These are phyloP conservation scores for Oppia nitens DNA, from an alignment of 1,140 invertebrate species.

Conservation along the genomic window DNA sequence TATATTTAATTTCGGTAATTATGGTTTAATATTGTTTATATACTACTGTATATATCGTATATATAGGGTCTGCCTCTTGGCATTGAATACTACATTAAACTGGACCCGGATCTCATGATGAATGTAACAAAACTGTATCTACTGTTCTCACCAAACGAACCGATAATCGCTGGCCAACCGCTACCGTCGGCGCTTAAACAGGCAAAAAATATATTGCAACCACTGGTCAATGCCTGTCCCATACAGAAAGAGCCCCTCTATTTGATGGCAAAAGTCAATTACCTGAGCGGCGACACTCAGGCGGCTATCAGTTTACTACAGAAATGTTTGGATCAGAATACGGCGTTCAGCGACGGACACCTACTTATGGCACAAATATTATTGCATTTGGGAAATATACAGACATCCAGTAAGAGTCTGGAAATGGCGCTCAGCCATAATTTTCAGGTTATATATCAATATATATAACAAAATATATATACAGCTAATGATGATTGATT, in stretches of 20 bases:
- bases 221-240: slow-evolving; percentile 58
- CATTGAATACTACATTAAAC: slow-evolving; percentile 46
- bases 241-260: slow-evolving; percentile 54
- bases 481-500: too few relatives aligned
- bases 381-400: slow-evolving; percentile 46
- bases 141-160: slow-evolving; percentile 46
- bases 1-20: background rate
- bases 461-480: too few relatives aligned
- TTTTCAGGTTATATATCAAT: slow-evolving; percentile 60
- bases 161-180: slow-evolving; percentile 32
- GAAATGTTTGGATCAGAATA: slow-evolving; percentile 53
- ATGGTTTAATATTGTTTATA: background rate
- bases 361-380: slow-evolving; percentile 59
- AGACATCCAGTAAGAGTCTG: slow-evolving; percentile 60
- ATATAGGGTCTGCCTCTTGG: slow-evolving; percentile 43
- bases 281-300: slow-evolving; percentile 35
- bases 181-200: slow-evolving; percentile 31
- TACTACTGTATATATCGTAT: background rate
- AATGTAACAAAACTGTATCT: slow-evolving; percentile 59
- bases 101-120: slow-evolving; percentile 72
- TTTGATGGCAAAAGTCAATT: slow-evolving; percentile 58
- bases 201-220: slow-evolving; percentile 48
- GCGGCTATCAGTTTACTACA: slow-evolving; percentile 37
- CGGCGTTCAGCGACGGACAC: slow-evolving; percentile 59
- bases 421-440: slow-evolving; percentile 77